phyloP scores from a whole-genome alignment of 2,113 vertebrate genomes.

The Myotis yumanensis region DNA sequence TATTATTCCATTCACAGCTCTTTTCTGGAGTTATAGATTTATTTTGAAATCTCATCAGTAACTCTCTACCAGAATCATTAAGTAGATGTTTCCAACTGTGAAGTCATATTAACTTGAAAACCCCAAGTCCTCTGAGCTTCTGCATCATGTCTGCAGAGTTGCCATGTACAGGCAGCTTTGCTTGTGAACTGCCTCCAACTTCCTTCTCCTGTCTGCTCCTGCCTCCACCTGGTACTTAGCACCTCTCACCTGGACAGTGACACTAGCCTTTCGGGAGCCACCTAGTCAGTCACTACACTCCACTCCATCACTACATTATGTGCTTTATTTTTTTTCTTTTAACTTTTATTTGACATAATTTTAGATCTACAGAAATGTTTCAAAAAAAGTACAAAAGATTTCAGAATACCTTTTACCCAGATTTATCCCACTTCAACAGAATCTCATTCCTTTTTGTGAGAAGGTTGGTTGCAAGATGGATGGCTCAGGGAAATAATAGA shows the following conservation, averaged over 20 bases:
- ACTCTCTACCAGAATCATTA: not conserved
- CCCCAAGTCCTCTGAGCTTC: not conserved
- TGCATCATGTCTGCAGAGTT: not conserved
- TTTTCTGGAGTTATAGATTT: slow-evolving; percentile 30
- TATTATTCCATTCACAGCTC: not conserved
- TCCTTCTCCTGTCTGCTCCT: not conserved
- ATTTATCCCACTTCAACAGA: not conserved
- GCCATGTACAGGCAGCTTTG: not conserved
- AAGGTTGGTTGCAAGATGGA: not conserved
- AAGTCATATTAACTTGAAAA: not conserved
- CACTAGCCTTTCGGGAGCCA: not conserved
- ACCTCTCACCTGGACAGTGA: not conserved
- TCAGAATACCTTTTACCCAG: not conserved
- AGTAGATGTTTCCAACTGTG: not conserved
- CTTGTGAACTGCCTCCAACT: not conserved
- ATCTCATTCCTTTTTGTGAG: not conserved
- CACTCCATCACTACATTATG: not conserved
- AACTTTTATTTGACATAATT: slow-evolving; percentile 18
- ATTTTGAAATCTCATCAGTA: slow-evolving; percentile 19
- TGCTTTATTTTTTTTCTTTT: not conserved
- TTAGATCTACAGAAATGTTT: slow-evolving; percentile 30
- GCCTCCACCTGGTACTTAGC: not conserved
- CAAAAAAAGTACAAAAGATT: not conserved
- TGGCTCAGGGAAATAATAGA: not conserved
- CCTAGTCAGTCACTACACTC: not conserved